A percentile compares a stretch with the other conserved stretches of the same genome.
Evolutionary conservation across 2,888 invertebrate genomes (phyloP).

Genomic region (Lampropteryx suffumata): DNA sequence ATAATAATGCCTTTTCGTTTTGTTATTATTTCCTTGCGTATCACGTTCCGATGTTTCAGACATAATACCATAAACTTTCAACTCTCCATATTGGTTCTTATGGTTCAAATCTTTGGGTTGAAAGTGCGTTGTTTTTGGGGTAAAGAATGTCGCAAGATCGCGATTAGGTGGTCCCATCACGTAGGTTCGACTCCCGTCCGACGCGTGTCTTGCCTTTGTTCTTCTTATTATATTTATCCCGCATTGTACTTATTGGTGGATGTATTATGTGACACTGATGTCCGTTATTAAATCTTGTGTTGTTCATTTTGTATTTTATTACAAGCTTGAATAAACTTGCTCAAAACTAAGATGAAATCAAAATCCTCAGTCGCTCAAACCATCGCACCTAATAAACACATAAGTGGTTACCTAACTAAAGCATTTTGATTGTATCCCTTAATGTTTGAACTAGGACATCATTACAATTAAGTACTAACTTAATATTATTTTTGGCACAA

Average conservation of each 20-base stretch:
- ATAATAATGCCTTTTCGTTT: constrained; percentile 45
- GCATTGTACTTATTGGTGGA: constrained; percentile 68
- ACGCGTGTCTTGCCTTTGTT: constrained; percentile 61
- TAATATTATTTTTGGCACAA: not conserved
- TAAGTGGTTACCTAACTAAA: too few relatives aligned
- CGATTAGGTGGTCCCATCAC: constrained; percentile 68
- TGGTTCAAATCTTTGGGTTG: constrained; percentile 37
- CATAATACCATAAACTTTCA: constrained; percentile 43
- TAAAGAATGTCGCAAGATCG: constrained; percentile 45
- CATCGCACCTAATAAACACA: too few relatives aligned
- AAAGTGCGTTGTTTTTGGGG: constrained; percentile 37
- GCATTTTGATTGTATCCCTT: too few relatives aligned
- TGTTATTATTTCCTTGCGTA: constrained; percentile 60
- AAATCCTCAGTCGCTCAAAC: too few relatives aligned
- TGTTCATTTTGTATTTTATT: constrained; percentile 22
- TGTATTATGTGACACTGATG: constrained; percentile 60
- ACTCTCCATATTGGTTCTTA: constrained; percentile 32
- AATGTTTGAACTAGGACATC: too few relatives aligned
- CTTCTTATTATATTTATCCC: constrained; percentile 69
- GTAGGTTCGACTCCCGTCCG: constrained; percentile 65
- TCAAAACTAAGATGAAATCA: too few relatives aligned
- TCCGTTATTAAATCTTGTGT: constrained; percentile 33
- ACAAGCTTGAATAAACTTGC: not conserved
- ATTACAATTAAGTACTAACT: too few relatives aligned
- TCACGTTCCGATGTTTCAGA: constrained; percentile 63